phyloP scores from a whole-genome alignment of 2,797 vertebrate genomes.

The Odontamblyopus rebecca region DNA sequence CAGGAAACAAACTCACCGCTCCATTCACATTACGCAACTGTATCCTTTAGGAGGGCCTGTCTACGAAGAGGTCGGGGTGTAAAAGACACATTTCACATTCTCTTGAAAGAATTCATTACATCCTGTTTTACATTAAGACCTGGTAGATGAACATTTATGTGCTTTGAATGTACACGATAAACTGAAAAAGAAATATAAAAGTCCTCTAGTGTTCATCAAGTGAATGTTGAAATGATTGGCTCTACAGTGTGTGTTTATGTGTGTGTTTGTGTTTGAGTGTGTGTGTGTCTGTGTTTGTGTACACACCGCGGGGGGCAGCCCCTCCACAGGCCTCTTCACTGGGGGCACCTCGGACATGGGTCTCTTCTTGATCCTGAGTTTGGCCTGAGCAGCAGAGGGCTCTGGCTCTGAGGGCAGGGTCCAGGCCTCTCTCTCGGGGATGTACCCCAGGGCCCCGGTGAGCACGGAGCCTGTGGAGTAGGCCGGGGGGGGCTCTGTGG shows the following conservation, averaged over 20 bases:
- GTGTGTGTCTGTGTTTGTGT: background rate
- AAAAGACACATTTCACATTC: background rate
- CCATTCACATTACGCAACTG: background rate
- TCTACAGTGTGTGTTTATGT: background rate
- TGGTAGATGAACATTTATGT: background rate
- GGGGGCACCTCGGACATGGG: constrained; percentile 88
- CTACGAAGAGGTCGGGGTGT: background rate
- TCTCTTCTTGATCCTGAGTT: constrained; percentile 84
- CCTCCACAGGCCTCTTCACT: constrained; percentile 88
- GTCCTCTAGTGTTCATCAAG: background rate
- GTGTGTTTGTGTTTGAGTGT: too few species aligned
- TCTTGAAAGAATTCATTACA: background rate
- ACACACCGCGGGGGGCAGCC: constrained; percentile 88
- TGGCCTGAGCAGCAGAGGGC: constrained; percentile 79
- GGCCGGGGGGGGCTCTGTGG: constrained; percentile 77
- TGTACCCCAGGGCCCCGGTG: constrained; percentile 79
- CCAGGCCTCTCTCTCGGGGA: constrained; percentile 78
- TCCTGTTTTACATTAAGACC: background rate
- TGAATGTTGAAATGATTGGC: background rate
- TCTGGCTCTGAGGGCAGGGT: constrained; percentile 91
- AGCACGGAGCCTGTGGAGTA: constrained; percentile 78
- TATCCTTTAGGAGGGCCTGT: too few species aligned
- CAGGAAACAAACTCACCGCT: background rate
- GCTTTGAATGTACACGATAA: background rate
- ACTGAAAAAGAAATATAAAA: background rate